phyloP scores from a whole-genome alignment of 2,888 invertebrate species.

The Erebia ligea region DNA sequence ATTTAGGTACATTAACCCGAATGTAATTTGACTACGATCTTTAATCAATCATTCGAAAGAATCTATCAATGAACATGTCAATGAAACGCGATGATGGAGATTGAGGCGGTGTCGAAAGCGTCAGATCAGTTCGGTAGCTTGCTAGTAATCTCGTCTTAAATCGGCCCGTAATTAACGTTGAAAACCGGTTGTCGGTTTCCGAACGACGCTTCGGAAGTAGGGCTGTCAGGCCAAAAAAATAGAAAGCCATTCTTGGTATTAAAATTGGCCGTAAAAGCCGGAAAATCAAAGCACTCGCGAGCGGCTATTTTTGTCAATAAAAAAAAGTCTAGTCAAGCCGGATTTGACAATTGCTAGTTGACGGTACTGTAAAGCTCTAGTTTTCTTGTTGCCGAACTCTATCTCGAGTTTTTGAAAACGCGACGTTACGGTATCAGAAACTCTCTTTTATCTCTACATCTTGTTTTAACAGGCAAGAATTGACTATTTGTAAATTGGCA shows the following conservation, averaged over 20 bases:
- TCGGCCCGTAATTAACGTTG: slow-evolving; percentile 75
- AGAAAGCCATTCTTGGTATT: not conserved
- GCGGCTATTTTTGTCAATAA: too few species aligned
- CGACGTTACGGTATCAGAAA: not conserved
- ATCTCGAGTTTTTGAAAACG: too few species aligned
- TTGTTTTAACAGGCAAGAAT: too few species aligned
- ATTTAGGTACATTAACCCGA: slow-evolving; percentile 23
- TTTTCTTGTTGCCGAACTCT: too few species aligned
- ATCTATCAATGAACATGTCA: slow-evolving; percentile 70
- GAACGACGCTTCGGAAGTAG: slow-evolving; percentile 66
- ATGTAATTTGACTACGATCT: slow-evolving; percentile 36
- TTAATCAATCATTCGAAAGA: slow-evolving; percentile 68
- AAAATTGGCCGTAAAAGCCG: not conserved
- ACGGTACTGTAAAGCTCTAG: too few species aligned
- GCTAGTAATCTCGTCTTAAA: slow-evolving; percentile 72
- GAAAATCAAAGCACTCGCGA: not conserved
- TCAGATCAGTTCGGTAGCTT: slow-evolving; percentile 68
- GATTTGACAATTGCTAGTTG: too few species aligned
- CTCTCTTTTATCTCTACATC: not conserved
- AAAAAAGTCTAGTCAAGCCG: too few species aligned
- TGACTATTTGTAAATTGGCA: too few species aligned
- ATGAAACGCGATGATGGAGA: slow-evolving; percentile 67
- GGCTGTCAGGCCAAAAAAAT: not conserved
- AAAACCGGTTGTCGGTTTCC: slow-evolving; percentile 66
- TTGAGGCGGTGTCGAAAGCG: slow-evolving; percentile 63